A percentile compares a stretch with the other conserved stretches of the same genome.
phyloP scores from a whole-genome alignment of 2,113 vertebrate genomes.

The Rhinopithecus roxellana region DNA sequence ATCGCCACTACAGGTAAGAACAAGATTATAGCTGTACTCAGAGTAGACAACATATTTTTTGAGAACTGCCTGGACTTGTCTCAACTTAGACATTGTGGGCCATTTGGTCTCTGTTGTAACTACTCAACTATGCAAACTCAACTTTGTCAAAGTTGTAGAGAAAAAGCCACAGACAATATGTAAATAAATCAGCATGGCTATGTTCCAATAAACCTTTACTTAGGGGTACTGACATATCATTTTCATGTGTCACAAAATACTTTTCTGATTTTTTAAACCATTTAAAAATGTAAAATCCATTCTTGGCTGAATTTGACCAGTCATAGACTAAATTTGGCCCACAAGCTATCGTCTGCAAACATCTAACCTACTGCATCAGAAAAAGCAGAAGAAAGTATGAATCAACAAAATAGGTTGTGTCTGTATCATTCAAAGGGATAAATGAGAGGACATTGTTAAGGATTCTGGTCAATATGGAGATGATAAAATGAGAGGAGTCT shows the following conservation, averaged over 20 bases:
- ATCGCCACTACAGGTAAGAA: conserved; percentile 26
- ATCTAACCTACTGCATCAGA: background rate
- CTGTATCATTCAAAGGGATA: background rate
- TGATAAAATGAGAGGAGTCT: background rate
- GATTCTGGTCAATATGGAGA: background rate
- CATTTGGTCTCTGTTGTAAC: background rate
- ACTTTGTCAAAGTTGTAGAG: background rate
- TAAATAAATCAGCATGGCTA: background rate
- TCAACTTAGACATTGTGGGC: background rate
- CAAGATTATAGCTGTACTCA: background rate
- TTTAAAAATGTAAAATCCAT: conserved; percentile 37
- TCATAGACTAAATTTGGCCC: background rate
- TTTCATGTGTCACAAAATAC: background rate
- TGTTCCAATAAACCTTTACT: conserved; percentile 8
- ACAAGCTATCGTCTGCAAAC: background rate
- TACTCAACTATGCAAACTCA: background rate
- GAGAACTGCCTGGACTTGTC: conserved; percentile 31
- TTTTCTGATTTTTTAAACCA: background rate
- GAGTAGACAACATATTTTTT: background rate
- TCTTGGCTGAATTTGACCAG: background rate
- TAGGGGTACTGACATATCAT: background rate
- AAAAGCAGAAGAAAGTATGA: background rate
- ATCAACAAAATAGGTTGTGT: background rate
- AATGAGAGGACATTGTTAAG: background rate
- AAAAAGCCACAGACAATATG: background rate